Base-by-base conservation (phyloP, 2,797 vertebrate genomes). In the Danio albolineatus region DNA sequence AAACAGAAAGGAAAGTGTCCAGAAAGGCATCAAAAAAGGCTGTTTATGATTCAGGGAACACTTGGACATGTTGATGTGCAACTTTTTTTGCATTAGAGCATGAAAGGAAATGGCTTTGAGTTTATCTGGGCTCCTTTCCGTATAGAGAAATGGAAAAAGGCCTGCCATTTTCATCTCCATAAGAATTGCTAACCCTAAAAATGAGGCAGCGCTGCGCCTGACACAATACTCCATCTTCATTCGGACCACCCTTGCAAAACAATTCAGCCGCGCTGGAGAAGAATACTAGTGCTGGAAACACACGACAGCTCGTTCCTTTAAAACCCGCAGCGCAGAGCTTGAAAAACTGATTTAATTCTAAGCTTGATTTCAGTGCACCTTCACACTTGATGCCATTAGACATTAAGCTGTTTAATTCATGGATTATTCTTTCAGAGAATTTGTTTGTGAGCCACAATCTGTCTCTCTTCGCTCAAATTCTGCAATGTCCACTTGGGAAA, bases 101-200 rank as follows among this genome's bases (percentile, higher is more conserved):
- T 71, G 17, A 66, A 78, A 49, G 5, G 17, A 78, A 78, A 78
- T 59, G 39, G 65, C 69, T 77, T 72, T 72, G 72, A 76, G 83
- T 73, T 76, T 60, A 73, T 82, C 64, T 69, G 61, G 82, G 70
- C 76, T 79, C 49, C 66, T 46, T 73, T 80, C n/a, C 3, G 36
- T 66, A 41, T 10, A 73, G 72, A 70, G 41, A 21, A 65, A 73
- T n/a, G 12, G 49, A 78, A 72, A 74, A 57, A 72, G 49, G 39
- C 64, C 53, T 71, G 76, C 39, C 65, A 43, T 72, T 79, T 66
- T 83, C 82, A 83, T 83, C 61, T 85, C 66, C 84, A 85, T 81
- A 53, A 72, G 59, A 71, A 71, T 71, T 72, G 62, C 77, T 64
- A 56, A 73, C 59, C 77, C 77, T 64, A 79, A 79, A 79, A 79